Evolutionary conservation across 1,140 invertebrate genomes (phyloP), one percentile per base, ranked within the genome.

Genomic region (Andrena cerasifolii): DNA sequence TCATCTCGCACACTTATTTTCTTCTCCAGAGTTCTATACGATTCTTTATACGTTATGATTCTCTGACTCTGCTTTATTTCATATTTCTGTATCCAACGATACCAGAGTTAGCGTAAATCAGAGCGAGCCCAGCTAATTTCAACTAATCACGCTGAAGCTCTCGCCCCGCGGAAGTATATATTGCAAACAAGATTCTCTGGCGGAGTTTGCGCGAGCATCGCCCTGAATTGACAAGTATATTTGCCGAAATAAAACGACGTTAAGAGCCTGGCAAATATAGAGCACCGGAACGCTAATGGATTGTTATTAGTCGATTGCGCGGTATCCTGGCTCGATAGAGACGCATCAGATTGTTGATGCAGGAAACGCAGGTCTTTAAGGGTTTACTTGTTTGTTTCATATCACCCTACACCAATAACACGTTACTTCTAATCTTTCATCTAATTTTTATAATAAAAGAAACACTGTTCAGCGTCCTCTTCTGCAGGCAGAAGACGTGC

Each of bases 241-340:
- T 8, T 74, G 14, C n/a, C 49, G 31, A 66, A 74, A 54, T 43
- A n/a, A 43, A 43, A 43, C 2, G 49, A 66, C 16, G 61, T 43
- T 53, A 74, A 74, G 54, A 21, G 51, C 31, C 12, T 4, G 28
- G 45, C 28, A 51, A 61, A 72, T 72, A 72, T 61, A 62, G 0
- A 51, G 16, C 21, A 36, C 0, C 18, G 21, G 70, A 12, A 61
- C 40, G 62, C 36, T 74, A 66, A 53, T 74, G 61, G 72, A 74
- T 54, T 74, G 47, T 74, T 74, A 74, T 56, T 66, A 40, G 40
- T 56, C 62, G 61, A 54, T 66, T 31, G 24, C n/a, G 12, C 16
- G 49, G 49, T 65, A 59, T 59, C 56, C 18, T 28, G 54, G 28
- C 43, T 18, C 16, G 36, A 24, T 26, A 14, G 18, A 45, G 14